Evolutionary conservation across 2,888 invertebrate species (phyloP).

Genomic region (Masnerella sp.): DNA sequence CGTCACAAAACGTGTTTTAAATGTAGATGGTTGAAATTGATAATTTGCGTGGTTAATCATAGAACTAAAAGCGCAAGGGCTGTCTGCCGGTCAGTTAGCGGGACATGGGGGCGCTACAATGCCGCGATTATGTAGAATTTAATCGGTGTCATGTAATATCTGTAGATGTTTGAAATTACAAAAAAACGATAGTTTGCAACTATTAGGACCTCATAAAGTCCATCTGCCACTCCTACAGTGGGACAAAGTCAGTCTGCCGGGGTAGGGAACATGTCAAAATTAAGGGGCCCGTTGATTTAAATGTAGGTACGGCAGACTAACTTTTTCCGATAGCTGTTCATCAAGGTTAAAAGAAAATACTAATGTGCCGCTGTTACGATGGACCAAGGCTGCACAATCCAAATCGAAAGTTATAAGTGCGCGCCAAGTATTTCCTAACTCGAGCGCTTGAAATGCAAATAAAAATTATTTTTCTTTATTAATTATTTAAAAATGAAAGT

Average conservation of each 20-base stretch:
- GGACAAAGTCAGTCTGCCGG: background rate
- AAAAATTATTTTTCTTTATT: no score
- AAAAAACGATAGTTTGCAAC: background rate
- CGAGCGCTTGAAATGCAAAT: no score
- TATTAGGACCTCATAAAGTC: background rate
- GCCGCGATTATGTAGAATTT: background rate
- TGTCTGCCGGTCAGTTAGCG: conserved; percentile 1
- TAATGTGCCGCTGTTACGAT: background rate
- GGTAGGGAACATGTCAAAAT: background rate
- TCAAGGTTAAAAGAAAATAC: background rate
- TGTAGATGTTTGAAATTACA: conserved; percentile 1
- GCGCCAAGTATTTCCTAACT: no score
- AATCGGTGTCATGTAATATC: background rate
- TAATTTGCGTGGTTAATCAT: background rate
- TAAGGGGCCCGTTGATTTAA: background rate
- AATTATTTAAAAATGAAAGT: no score
- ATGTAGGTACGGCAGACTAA: conserved; percentile 4
- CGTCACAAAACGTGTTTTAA: conserved; percentile 5
- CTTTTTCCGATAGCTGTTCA: background rate
- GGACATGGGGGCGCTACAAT: background rate
- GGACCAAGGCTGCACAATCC: conserved; percentile 1
- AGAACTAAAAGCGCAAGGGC: background rate
- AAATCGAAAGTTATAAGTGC: no score
- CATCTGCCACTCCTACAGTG: background rate
- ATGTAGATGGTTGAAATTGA: background rate